phyloP scores from a whole-genome alignment of 2,888 invertebrate species.

The Drosophila engyochracea region DNA sequence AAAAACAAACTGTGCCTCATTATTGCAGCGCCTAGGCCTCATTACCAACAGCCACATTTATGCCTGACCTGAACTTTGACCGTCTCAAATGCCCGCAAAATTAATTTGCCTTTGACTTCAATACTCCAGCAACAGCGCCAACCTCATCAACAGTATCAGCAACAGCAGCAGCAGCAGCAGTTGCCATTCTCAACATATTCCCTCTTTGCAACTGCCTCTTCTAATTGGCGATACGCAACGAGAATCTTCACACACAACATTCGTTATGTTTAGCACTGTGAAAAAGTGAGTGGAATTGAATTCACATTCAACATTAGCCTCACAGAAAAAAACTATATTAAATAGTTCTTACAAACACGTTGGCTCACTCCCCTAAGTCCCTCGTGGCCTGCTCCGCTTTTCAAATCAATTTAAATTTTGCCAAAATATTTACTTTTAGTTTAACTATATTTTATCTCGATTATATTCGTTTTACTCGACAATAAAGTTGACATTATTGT shows the following conservation, averaged over 20 bases:
- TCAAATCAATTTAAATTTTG: neutral
- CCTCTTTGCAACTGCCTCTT: neutral
- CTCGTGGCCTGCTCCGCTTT: no score
- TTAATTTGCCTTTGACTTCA: slow-evolving; percentile 53
- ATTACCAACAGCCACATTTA: slow-evolving; percentile 47
- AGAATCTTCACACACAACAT: neutral
- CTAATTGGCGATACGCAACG: neutral
- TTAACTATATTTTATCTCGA: neutral
- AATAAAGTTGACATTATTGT: neutral
- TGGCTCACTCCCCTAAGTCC: neutral
- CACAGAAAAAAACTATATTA: neutral
- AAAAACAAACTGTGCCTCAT: slow-evolving; percentile 29
- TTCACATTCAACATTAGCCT: neutral
- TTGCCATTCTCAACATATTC: slow-evolving; percentile 11
- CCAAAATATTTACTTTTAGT: neutral
- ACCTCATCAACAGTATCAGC: slow-evolving; percentile 16
- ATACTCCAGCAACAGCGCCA: slow-evolving; percentile 13
- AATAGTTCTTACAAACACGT: neutral
- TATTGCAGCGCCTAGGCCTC: slow-evolving; percentile 41
- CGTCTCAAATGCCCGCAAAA: slow-evolving; percentile 60
- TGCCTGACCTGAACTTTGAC: slow-evolving; percentile 51
- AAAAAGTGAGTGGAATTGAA: neutral
- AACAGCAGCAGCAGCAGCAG: slow-evolving; percentile 35
- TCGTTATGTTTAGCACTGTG: neutral
- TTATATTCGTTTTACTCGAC: neutral